Evolutionary conservation across 2,797 vertebrate genomes (phyloP).

Genomic region (Lepilemur ruficaudatus): DNA sequence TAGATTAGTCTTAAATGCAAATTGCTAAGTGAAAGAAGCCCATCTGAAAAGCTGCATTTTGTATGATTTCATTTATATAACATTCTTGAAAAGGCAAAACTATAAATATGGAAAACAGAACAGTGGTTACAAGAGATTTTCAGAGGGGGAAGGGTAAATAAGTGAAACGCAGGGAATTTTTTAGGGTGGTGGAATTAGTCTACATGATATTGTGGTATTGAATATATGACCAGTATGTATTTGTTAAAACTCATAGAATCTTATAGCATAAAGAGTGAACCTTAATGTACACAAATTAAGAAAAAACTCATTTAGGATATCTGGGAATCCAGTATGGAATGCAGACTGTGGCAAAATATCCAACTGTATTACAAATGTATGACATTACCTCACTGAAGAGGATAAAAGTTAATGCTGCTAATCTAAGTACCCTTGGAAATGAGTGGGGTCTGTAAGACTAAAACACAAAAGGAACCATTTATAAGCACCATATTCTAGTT

Average conservation of each 20-base stretch:
- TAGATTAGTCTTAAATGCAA: background rate
- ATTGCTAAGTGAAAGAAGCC: background rate
- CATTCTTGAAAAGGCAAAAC: background rate
- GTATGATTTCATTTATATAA: background rate
- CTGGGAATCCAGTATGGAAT: background rate
- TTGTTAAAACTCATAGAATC: background rate
- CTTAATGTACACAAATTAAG: background rate
- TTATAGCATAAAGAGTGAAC: background rate
- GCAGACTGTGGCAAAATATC: background rate
- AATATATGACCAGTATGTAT: background rate
- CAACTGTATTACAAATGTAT: background rate
- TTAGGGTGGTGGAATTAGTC: background rate
- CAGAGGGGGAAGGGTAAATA: background rate
- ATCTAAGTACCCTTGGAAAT: background rate
- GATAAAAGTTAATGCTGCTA: background rate
- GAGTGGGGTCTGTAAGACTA: background rate
- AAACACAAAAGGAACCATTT: background rate
- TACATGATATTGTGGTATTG: background rate
- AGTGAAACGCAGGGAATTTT: background rate
- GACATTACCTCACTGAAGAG: background rate
- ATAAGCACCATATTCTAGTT: background rate
- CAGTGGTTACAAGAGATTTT: background rate
- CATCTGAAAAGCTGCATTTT: background rate
- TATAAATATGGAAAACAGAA: background rate
- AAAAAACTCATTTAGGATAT: background rate